These are phyloP conservation scores for Ceratina japonica DNA, from an alignment of 1,140 invertebrate species.

Conservation along the genomic window DNA sequence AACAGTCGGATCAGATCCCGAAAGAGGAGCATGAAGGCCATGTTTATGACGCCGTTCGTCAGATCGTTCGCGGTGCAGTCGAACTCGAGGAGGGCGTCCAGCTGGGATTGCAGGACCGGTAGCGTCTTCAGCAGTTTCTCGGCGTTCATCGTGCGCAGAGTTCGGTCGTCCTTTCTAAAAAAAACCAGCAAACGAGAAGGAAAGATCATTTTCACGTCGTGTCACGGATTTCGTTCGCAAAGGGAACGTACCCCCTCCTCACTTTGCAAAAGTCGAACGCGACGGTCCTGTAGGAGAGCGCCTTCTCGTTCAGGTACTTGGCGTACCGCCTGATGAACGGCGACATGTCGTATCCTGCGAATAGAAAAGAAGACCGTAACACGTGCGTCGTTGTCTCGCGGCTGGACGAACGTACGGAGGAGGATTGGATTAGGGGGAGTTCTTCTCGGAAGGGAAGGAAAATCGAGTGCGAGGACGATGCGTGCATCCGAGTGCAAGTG, in stretches of 20 bases:
- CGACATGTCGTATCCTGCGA: conserved; percentile 98
- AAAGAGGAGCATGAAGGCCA: conserved; percentile 99
- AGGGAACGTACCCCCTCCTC: conserved; percentile 92
- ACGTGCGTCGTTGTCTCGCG: not conserved
- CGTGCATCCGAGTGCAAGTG: not conserved
- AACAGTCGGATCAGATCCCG: conserved; percentile 99
- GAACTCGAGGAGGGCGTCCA: conserved; percentile 98
- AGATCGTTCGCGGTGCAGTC: conserved; percentile 98
- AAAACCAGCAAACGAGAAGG: not conserved
- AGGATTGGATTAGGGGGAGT: not conserved
- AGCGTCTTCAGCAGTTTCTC: conserved; percentile 98
- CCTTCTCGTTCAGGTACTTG: conserved; percentile 99
- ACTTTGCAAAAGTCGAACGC: conserved; percentile 99
- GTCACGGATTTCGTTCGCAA: not conserved
- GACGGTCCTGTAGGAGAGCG: conserved; percentile 97
- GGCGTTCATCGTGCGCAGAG: conserved; percentile 97
- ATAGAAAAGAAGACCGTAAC: not conserved
- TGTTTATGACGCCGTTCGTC: conserved; percentile 98
- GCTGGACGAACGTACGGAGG: too few relatives aligned
- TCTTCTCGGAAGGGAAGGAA: not conserved
- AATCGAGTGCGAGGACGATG: not conserved
- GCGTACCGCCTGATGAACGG: conserved; percentile 99
- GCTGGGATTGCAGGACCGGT: conserved; percentile 95
- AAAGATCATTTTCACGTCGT: not conserved
- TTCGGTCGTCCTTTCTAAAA: conserved; percentile 97